Evolutionary conservation across 2,888 invertebrate genomes (phyloP).

Genomic region (Eupithecia subumbrata): DNA sequence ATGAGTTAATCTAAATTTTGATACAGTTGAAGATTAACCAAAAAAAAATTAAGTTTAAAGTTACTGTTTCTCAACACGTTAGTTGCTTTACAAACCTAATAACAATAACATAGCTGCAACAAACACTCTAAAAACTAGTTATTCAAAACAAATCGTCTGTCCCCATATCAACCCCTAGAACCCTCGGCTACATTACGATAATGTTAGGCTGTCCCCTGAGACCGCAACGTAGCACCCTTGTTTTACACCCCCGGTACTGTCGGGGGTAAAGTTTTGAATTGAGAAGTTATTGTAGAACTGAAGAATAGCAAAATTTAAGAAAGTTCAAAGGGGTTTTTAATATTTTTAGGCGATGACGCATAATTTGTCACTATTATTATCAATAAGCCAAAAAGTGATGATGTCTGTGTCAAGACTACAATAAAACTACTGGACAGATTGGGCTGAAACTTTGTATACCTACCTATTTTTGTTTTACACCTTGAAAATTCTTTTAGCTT

Average conservation of each 20-base stretch:
- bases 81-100: too few species aligned
- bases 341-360: background rate
- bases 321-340: background rate
- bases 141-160: conserved; percentile 35
- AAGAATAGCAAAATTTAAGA: background rate
- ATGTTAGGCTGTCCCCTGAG: conserved; percentile 43
- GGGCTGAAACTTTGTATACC: background rate
- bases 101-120: background rate
- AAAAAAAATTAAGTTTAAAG: too few species aligned
- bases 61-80: too few species aligned
- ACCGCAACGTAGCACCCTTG: conserved; percentile 45
- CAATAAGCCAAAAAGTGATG: background rate
- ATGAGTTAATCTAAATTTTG: too few species aligned
- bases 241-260: conserved; percentile 71
- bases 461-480: too few species aligned
- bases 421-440: background rate
- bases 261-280: conserved; percentile 42
- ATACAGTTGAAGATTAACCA: too few species aligned
- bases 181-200: conserved; percentile 46
- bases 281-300: background rate
- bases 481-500: too few species aligned
- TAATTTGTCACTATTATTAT: background rate
- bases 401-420: background rate
- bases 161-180: conserved; percentile 37
- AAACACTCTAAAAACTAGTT: conserved; percentile 21